Evolutionary conservation across 1,140 invertebrate species (phyloP).

Genomic region (Spodoptera frugiperda): DNA sequence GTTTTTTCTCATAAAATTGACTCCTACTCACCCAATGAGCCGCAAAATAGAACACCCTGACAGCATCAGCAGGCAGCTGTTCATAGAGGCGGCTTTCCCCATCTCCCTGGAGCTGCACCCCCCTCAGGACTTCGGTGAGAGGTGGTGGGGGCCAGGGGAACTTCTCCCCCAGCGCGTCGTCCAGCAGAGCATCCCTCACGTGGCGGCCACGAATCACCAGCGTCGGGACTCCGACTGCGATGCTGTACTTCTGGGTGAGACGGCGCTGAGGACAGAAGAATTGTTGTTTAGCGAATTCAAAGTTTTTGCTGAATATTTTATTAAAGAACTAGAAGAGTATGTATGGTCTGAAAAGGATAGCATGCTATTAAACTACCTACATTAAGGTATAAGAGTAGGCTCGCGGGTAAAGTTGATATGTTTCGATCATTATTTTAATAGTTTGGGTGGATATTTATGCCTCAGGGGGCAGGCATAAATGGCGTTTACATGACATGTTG

Average conservation of each 20-base stretch:
- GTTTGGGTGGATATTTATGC: no score
- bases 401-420: no score
- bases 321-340: no score
- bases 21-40: constrained; percentile 91
- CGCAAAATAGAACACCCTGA: constrained; percentile 93
- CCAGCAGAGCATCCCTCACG: constrained; percentile 89
- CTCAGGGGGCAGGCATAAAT: no score
- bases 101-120: constrained; percentile 88
- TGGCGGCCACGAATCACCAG: constrained; percentile 91
- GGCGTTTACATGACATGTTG: no score
- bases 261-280: constrained; percentile 86
- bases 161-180: constrained; percentile 88
- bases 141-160: constrained; percentile 92
- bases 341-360: no score
- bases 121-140: constrained; percentile 86
- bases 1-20: background rate
- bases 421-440: no score
- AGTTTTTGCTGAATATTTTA: no score
- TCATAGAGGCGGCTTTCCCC: constrained; percentile 83
- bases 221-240: constrained; percentile 91
- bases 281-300: no score
- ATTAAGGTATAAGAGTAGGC: no score
- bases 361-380: no score
- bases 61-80: constrained; percentile 87
- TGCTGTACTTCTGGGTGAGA: constrained; percentile 90